phyloP scores from a whole-genome alignment of 1,140 invertebrate genomes.

The Drosophila trapezifrons region DNA sequence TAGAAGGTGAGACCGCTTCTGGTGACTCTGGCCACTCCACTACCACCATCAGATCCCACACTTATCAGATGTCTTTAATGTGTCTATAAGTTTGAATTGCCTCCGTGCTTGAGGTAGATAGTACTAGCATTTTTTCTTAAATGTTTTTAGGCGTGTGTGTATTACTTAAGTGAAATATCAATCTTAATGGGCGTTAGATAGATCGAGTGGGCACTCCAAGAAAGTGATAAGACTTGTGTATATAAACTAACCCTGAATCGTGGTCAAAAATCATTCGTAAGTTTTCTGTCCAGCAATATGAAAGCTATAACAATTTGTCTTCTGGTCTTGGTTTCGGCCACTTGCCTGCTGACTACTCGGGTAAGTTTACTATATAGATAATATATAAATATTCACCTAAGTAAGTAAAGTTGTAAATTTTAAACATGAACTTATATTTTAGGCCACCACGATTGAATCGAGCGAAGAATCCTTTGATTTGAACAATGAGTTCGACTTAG shows the following conservation, averaged over 20 bases:
- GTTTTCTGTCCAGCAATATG: constrained; percentile 36
- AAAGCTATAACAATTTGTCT: constrained; percentile 55
- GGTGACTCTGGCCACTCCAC: too few species aligned
- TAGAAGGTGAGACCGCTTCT: too few species aligned
- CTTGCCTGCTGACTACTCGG: constrained; percentile 42
- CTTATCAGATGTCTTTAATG: not conserved
- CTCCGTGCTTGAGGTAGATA: not conserved
- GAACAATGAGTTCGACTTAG: not conserved
- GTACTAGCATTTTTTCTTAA: not conserved
- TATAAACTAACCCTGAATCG: constrained; percentile 36
- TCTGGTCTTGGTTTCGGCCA: constrained; percentile 52
- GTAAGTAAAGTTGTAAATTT: not conserved
- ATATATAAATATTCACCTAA: not conserved
- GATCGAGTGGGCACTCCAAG: not conserved
- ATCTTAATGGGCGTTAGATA: not conserved
- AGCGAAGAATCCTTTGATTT: not conserved
- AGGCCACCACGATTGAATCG: constrained; percentile 7
- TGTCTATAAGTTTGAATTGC: not conserved
- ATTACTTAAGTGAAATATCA: not conserved
- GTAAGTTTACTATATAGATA: constrained; percentile 6
- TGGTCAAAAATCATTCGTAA: constrained; percentile 19
- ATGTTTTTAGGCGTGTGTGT: not conserved
- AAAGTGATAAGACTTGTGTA: constrained; percentile 14
- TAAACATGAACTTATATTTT: not conserved
- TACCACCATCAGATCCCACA: too few species aligned